Conservation (phyloP, 2,888 invertebrate species). For the Deilephila porcellus region DNA sequence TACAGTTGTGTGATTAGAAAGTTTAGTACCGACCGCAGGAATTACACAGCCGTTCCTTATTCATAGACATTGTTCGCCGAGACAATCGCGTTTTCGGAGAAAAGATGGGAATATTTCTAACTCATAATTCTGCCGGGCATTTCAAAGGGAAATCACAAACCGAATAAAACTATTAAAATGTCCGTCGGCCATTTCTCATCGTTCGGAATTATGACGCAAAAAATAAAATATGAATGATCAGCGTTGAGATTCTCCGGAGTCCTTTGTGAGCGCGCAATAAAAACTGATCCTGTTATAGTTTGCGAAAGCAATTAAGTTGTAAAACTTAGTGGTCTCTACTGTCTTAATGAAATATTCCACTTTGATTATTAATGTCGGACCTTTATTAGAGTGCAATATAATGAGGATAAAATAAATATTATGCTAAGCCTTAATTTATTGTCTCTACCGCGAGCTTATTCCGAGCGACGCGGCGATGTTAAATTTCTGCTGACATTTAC, state of each 20-base stretch:
- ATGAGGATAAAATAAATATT: constrained; percentile 65
- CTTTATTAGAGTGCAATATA: constrained; percentile 69
- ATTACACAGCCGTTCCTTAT: constrained; percentile 38
- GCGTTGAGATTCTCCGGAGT: constrained; percentile 55
- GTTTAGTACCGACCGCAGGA: constrained; percentile 55
- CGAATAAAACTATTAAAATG: constrained; percentile 56
- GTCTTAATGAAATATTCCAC: constrained; percentile 79
- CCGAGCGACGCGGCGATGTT: constrained; percentile 1
- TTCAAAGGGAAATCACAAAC: constrained; percentile 42
- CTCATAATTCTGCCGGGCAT: constrained; percentile 43
- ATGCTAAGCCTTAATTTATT: constrained; percentile 38
- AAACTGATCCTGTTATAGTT: constrained; percentile 79
- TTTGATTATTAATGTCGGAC: constrained; percentile 72
- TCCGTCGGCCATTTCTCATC: constrained; percentile 64
- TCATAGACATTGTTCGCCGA: constrained; percentile 21
- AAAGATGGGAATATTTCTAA: constrained; percentile 42
- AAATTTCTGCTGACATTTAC: constrained; percentile 25
- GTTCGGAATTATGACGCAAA: constrained; percentile 69
- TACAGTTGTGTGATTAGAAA: constrained; percentile 68
- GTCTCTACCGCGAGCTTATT: constrained; percentile 15
- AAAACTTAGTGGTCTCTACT: constrained; percentile 75
- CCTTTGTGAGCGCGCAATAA: constrained; percentile 68
- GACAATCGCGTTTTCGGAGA: constrained; percentile 34
- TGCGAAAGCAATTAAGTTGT: constrained; percentile 81
- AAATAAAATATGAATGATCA: constrained; percentile 42